These are phyloP conservation scores for Tychaedon coryphoeus DNA, from an alignment of 2,113 vertebrate genomes.

Conservation along the genomic window DNA sequence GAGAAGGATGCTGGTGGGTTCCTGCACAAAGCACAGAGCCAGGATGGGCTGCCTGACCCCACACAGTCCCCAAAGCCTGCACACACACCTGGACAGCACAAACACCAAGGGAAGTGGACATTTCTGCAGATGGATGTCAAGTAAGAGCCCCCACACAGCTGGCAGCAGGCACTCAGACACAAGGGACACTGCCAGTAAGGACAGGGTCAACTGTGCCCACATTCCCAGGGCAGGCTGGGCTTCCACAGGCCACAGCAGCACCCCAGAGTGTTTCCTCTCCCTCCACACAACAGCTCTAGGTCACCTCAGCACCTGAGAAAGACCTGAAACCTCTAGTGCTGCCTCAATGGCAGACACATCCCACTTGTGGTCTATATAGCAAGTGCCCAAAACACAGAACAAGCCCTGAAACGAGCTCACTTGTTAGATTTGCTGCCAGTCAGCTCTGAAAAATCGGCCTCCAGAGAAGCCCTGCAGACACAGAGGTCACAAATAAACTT, in stretches of 20 bases:
- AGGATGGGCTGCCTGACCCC: not conserved
- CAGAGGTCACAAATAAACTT: rapidly evolving
- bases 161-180: not conserved
- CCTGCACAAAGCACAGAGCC: not conserved
- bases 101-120: not conserved
- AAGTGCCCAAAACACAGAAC: not conserved
- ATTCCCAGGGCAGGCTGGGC: not conserved
- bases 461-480: not conserved
- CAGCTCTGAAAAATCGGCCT: not conserved
- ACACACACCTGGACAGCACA: not conserved
- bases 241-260: not conserved
- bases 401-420: not conserved
- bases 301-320: not conserved
- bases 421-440: not conserved
- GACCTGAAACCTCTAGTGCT: not conserved
- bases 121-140: rapidly evolving
- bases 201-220: rapidly evolving
- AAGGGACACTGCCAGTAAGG: not conserved
- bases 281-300: not conserved
- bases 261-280: not conserved
- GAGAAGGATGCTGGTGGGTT: not conserved
- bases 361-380: rapidly evolving
- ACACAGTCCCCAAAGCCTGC: not conserved
- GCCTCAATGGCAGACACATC: not conserved
- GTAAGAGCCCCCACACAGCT: not conserved